phyloP scores from a whole-genome alignment of 1,140 invertebrate genomes.

The Nephila pilipes region DNA sequence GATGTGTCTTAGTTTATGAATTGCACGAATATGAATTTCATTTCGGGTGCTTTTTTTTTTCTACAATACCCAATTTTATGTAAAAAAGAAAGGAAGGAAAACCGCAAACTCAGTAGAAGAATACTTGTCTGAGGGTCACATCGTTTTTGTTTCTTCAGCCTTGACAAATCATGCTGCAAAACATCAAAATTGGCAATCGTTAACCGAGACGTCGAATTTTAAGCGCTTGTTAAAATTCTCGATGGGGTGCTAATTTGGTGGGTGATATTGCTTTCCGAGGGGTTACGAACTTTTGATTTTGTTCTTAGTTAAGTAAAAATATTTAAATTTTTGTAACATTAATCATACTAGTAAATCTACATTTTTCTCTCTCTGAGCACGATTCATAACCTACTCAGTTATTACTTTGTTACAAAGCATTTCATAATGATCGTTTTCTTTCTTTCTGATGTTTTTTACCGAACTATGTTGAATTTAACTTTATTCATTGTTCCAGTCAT shows the following conservation, averaged over 20 bases:
- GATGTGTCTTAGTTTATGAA: too few relatives aligned
- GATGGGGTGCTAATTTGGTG: neutral
- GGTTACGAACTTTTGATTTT: neutral
- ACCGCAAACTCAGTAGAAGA: neutral
- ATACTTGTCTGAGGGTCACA: conserved; percentile 2
- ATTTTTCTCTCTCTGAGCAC: too few relatives aligned
- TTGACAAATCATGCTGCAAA: neutral
- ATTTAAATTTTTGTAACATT: neutral
- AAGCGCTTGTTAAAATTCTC: neutral
- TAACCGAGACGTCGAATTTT: neutral
- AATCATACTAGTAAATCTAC: too few relatives aligned
- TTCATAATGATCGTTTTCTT: too few relatives aligned
- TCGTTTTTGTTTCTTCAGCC: neutral
- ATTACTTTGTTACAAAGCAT: too few relatives aligned
- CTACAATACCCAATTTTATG: neutral
- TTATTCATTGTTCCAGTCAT: too few relatives aligned
- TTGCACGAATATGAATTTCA: too few relatives aligned
- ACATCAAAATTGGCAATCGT: neutral
- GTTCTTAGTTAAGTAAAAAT: neutral
- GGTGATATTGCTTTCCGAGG: neutral
- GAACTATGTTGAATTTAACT: too few relatives aligned
- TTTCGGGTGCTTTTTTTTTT: too few relatives aligned
- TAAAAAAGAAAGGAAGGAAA: neutral
- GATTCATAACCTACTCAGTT: too few relatives aligned
- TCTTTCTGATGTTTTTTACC: too few relatives aligned